Evolutionary conservation across 2,113 vertebrate genomes (phyloP).

Genomic region (Columba livia): DNA sequence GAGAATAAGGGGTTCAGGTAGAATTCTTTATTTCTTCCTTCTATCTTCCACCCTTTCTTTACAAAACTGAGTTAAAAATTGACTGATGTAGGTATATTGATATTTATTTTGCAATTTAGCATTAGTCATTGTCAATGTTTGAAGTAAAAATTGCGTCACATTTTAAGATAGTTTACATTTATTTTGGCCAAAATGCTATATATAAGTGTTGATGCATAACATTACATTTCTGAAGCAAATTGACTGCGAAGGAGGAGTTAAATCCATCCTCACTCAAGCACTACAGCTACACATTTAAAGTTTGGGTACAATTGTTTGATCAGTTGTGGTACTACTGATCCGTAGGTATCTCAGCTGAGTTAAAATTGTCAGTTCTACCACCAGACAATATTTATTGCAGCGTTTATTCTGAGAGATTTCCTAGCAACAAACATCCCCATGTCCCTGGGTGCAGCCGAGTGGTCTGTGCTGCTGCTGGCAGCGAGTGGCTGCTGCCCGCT

Average conservation of each 20-base stretch:
- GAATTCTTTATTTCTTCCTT: neutral
- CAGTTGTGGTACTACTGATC: neutral
- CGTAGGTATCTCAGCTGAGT: neutral
- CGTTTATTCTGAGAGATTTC: neutral
- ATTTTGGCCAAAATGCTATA: neutral
- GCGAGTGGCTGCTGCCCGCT: neutral
- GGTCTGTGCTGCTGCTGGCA: neutral
- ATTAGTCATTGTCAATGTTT: neutral
- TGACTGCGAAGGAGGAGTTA: neutral
- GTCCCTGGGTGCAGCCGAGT: neutral
- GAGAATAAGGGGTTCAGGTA: neutral
- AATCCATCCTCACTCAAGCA: neutral
- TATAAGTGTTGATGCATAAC: neutral
- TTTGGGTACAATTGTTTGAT: neutral
- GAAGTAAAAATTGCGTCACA: neutral
- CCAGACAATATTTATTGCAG: neutral
- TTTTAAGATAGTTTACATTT: neutral
- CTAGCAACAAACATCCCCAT: fast-evolving
- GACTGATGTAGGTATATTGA: fast-evolving
- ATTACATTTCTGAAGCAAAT: neutral
- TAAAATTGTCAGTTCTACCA: neutral
- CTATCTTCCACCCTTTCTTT: neutral
- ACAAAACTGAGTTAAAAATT: neutral
- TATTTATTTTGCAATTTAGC: neutral
- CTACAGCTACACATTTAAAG: neutral